phyloP scores from a whole-genome alignment of 2,888 invertebrate species.

The Steinernema carpocapsae region DNA sequence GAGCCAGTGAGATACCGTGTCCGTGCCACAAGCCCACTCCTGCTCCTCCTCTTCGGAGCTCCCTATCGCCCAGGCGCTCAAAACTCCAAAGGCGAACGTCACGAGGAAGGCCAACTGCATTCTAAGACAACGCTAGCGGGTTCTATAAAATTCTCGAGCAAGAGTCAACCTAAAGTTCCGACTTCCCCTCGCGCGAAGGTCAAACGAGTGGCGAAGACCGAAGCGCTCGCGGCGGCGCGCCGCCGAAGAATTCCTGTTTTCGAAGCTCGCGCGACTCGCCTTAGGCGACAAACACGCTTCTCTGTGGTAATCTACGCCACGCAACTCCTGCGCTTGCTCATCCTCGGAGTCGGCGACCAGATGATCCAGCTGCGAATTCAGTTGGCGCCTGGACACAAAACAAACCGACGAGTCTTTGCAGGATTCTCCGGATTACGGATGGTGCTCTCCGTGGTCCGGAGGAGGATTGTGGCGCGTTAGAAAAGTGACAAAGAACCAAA shows the following conservation, averaged over 20 bases:
- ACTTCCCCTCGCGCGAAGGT: conserved; percentile 22
- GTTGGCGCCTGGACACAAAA: too few relatives aligned
- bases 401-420: too few relatives aligned
- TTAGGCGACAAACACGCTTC: conserved; percentile 18
- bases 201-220: conserved; percentile 5
- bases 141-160: not conserved
- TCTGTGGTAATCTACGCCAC: not conserved
- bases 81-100: not conserved
- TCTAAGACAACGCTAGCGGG: not conserved
- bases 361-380: too few relatives aligned
- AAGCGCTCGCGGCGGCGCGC: not conserved
- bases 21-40: conserved; percentile 37
- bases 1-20: conserved; percentile 29
- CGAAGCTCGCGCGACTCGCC: not conserved
- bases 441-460: too few relatives aligned
- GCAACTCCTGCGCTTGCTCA: too few relatives aligned
- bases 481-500: too few relatives aligned
- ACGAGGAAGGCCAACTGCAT: not conserved
- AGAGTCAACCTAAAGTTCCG: not conserved
- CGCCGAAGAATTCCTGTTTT: conserved; percentile 16
- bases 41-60: not conserved
- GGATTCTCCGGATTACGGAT: too few relatives aligned
- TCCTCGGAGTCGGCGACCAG: too few relatives aligned
- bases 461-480: too few relatives aligned
- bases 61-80: not conserved